Evolutionary conservation across 2,888 invertebrate species (phyloP).

Genomic region (Synergus umbraculus): DNA sequence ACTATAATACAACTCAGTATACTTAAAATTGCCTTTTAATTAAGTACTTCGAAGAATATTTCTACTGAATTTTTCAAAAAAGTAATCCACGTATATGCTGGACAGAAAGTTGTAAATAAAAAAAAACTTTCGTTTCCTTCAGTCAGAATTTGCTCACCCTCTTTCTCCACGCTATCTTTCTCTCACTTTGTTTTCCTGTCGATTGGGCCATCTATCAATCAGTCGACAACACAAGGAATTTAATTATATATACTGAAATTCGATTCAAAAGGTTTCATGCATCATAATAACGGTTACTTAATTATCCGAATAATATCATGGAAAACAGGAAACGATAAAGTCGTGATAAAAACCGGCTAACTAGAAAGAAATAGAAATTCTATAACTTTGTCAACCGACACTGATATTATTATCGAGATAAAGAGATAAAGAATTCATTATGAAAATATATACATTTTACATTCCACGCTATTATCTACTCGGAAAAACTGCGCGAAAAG

Average conservation of each 20-base stretch:
- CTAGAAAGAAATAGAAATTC: neutral
- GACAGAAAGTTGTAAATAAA: slow-evolving; percentile 36
- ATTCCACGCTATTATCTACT: neutral
- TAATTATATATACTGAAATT: slow-evolving; percentile 26
- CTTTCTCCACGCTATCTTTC: slow-evolving; percentile 40
- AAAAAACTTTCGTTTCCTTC: slow-evolving; percentile 40
- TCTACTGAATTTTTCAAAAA: slow-evolving; percentile 6
- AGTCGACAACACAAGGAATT: slow-evolving; percentile 31
- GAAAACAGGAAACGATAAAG: neutral
- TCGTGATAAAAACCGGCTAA: neutral
- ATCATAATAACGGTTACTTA: neutral
- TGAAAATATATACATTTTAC: neutral
- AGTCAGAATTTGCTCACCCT: slow-evolving; percentile 37
- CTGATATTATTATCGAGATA: neutral
- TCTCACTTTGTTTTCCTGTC: slow-evolving; percentile 41
- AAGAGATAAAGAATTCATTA: neutral
- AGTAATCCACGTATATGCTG: neutral
- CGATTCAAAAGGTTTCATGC: neutral
- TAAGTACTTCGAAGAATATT: slow-evolving; percentile 8
- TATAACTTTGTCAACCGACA: neutral
- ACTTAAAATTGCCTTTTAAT: slow-evolving; percentile 17
- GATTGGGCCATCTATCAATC: slow-evolving; percentile 39
- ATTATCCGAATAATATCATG: neutral
- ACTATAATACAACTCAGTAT: slow-evolving; percentile 22
- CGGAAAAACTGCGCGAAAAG: slow-evolving; percentile 30